Evolutionary conservation across 2,888 invertebrate species (phyloP), one percentile per base, ranked within the genome.

Genomic region (Eupithecia exiguata): DNA sequence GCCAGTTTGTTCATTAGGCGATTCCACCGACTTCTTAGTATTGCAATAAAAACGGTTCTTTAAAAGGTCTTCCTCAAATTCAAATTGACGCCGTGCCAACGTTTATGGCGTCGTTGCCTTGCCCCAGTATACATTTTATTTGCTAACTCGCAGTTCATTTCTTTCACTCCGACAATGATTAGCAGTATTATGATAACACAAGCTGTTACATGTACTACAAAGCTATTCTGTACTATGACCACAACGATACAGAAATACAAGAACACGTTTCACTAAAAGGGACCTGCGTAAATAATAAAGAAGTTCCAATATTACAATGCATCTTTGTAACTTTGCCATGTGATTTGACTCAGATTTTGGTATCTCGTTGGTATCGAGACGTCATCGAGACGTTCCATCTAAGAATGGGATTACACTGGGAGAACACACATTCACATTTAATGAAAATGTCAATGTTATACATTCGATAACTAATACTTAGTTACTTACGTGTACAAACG

Each of bases 1-100:
- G 70, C 68, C 69, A 69, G 71, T 72, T 65, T 68, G 74, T 74
- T 77, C 76, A 74, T 77, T 74, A 76, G 58, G 53, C 73, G 73
- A 74, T 77, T 75, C 58, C 61, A 71, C 66, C 36, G 72, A 72
- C 70, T 66, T 62, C 73, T 73, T 40, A 65, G 58, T 70, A 58
- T 72, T 72, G 73, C 71, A 70, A 70, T 70, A 58, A 74, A 71
- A 77, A 74, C 36, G 71, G 40, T 62, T 70, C 71, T 58, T 65
- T 68, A 72, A 68, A 73, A 75, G 74, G 68, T 74, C 71, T 70
- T 70, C 49, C n/a, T 74, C 61, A 70, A 72, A 75, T 72, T 72
- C 38, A 43, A 72, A 75, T 75, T 70, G 74, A 72, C 74, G 65
- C 14, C 49, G 75, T 62, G 68, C 74, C 73, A 70, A 30, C 61